Evolutionary conservation across 2,797 vertebrate species (phyloP).

Genomic region (Pseudochirops cupreus): DNA sequence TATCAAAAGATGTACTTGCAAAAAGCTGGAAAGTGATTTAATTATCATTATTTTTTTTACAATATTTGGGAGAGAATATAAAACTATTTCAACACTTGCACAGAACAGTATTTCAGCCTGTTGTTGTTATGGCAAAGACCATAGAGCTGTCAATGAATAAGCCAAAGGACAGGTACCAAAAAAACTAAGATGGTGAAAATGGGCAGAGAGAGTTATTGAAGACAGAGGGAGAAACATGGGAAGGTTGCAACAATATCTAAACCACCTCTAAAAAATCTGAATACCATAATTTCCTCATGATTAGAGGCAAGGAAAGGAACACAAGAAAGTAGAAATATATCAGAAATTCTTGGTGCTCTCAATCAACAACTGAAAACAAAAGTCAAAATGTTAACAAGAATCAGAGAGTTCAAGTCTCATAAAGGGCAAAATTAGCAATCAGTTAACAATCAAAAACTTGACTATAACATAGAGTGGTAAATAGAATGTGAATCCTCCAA

Average conservation of each 20-base stretch:
- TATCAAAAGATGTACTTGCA: no score
- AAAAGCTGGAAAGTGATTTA: no score
- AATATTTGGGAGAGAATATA: background rate
- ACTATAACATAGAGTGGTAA: background rate
- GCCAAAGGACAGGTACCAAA: background rate
- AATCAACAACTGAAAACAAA: background rate
- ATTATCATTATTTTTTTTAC: no score
- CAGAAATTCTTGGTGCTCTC: background rate
- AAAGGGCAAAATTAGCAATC: background rate
- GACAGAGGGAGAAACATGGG: background rate
- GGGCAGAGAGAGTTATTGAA: background rate
- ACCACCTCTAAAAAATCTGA: background rate
- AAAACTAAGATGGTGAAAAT: background rate
- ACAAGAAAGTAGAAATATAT: background rate
- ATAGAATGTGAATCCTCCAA: background rate
- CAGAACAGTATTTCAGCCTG: rapidly evolving
- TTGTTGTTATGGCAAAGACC: background rate
- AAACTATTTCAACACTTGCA: background rate
- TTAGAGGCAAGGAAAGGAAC: background rate
- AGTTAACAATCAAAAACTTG: background rate
- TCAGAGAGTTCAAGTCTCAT: background rate
- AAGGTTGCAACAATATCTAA: background rate
- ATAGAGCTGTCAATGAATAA: background rate
- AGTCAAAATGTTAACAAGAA: background rate
- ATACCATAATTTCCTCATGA: background rate